phyloP scores from a whole-genome alignment of 2,797 vertebrate genomes.

The Chloroceryle amazona region DNA sequence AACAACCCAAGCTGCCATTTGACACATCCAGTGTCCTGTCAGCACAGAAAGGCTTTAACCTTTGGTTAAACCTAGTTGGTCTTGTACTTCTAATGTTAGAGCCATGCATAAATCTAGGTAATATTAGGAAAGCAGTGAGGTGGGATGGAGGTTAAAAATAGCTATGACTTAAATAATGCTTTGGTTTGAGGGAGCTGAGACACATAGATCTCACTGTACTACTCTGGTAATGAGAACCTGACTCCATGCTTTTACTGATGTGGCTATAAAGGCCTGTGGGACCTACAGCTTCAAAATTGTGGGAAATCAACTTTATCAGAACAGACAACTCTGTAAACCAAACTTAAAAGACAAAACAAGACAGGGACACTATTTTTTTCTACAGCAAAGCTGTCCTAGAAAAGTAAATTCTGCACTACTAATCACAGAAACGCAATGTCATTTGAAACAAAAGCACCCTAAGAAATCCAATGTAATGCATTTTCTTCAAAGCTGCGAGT shows the following conservation, averaged over 20 bases:
- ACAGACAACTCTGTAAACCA: constrained; percentile 1
- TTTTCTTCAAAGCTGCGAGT: not conserved
- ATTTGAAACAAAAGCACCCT: not conserved
- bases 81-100: not conserved
- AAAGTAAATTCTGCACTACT: not conserved
- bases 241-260: not conserved
- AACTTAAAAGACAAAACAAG: not conserved
- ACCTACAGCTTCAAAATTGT: not conserved
- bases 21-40: constrained; percentile 76
- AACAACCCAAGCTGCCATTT: constrained; percentile 44
- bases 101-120: not conserved
- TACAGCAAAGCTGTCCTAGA: not conserved
- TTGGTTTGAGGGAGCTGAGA: not conserved
- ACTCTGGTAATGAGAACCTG: not conserved
- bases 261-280: constrained; percentile 32
- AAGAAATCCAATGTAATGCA: not conserved
- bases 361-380: not conserved
- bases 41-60: constrained; percentile 30
- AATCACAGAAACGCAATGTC: not conserved
- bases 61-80: not conserved
- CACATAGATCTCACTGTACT: not conserved
- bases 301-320: constrained; percentile 35
- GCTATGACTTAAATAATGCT: not conserved
- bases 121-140: not conserved
- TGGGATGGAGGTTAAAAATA: not conserved